Base-by-base conservation (phyloP, 2,113 vertebrate species). In the Dunckerocampus dactyliophorus region DNA sequence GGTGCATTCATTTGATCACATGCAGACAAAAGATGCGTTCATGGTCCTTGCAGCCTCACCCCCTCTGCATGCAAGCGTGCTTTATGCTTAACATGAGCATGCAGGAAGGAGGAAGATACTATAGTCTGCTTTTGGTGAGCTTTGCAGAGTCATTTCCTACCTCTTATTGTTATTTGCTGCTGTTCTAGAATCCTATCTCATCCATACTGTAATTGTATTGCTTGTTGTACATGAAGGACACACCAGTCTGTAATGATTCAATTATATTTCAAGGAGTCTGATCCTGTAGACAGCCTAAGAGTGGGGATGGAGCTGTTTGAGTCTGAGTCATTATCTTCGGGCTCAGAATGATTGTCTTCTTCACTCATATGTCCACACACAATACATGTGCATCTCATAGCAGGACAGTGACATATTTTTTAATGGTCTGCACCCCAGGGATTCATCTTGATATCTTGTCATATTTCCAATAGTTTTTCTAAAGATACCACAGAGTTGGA, bases 1-100 rank as follows among this genome's bases (percentile, higher is more conserved):
- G 43, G 14, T n/a, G 22, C 21, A 45, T 28, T 43, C 50, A 48
- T 68, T 62, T 65, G 37, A 21, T 43, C 50, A 73, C 56, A 55
- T 53, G 20, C 70, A 84, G 83, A 91, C 88, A 91, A 89, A 90
- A 89, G 89, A 88, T 85, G 77, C 39, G 12, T 43, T 43, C 65
- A 56, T 65, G 67, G 54, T 62, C 34, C 28, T 71, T 65, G 71
- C 68, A 72, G 71, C 71, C 85, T 64, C 72, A 52, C 69, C 68
- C 65, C 63, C 48, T 53, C 63, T 70, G 60, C 37, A 57, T 54
- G 69, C 75, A 48, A 72, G 65, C 67, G 62, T 72, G 60, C 65
- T 67, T 21, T 69, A 59, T 72, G 46, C 48, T 31, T 45, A 65
- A 53, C 42, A 0, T 68, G n/a, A 70, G 71, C 55, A 57, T 42